These are phyloP conservation scores for Chiloscyllium plagiosum DNA, from an alignment of 2,113 vertebrate genomes.

Conservation along the genomic window DNA sequence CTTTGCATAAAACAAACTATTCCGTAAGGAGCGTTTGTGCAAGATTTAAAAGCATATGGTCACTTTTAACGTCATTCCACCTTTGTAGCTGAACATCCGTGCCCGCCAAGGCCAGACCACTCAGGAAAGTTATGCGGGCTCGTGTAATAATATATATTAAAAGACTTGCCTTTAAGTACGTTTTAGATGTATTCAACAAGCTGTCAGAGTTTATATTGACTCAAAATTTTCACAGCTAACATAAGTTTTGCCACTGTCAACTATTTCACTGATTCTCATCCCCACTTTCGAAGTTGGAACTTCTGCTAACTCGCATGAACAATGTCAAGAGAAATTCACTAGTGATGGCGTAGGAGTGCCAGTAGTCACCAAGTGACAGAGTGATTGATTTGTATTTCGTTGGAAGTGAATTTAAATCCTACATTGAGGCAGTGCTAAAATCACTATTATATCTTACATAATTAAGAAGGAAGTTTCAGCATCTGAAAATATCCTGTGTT, in stretches of 20 bases:
- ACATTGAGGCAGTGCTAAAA: not conserved
- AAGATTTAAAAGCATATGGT: not conserved
- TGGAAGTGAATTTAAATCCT: not conserved
- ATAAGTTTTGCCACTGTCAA: not conserved
- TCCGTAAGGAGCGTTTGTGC: not conserved
- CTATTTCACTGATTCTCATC: not conserved
- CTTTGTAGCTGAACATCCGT: not conserved
- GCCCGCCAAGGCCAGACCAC: not conserved
- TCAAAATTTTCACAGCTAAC: not conserved
- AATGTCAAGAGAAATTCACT: not conserved
- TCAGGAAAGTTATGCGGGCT: no score
- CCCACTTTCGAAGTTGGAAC: not conserved
- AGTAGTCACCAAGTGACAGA: not conserved
- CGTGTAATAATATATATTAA: not conserved
- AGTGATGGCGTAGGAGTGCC: not conserved
- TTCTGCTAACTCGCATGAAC: not conserved
- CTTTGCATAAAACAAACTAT: not conserved
- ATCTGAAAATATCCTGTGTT: not conserved
- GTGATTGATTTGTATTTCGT: not conserved
- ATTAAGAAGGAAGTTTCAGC: not conserved
- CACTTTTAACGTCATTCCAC: not conserved
- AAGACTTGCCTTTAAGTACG: not conserved
- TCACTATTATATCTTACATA: not conserved
- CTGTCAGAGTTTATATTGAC: constrained; percentile 1
- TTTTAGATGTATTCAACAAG: not conserved